Base-by-base conservation (phyloP, 2,113 vertebrate genomes). In the Galbula dea region DNA sequence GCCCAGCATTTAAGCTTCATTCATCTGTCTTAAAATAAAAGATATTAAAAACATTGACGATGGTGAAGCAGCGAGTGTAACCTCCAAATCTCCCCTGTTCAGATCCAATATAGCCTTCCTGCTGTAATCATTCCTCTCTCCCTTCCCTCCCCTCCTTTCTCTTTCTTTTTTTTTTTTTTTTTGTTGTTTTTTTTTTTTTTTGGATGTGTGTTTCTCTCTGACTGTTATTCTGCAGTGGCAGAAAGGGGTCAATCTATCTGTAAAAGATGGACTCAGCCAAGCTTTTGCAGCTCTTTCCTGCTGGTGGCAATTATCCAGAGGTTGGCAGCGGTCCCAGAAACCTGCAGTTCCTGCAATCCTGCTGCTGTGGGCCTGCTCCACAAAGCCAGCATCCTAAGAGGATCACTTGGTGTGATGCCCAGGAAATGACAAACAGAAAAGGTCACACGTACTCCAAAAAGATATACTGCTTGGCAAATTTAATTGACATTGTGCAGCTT, bases 401-500 rank as follows among this genome's bases (percentile, higher is more conserved):
- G 97, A 97, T 95, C 77, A 87, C 95, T 98, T 98, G 98, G 98
- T 98, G 97, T 97, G 48, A 37, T 98, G 98, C 98, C 98, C 98
- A 97, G 98, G 98, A 98, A 98, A 98, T 97, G 98, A 98, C 98
- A 98, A 97, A 97, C 97, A 97, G 96, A 97, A 98, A 98, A 98
- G 98, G 98, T 98, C 98, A 98, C 97, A 97, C 95, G 83, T 96
- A 96, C 96, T 97, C 94, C 94, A 90, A 96, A 97, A 98, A 98
- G 97, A 98, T 96, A 97, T 97, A 98, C 97, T 96, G 97, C 97
- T 98, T 57, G 61, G 94, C 71, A 79, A 98, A 97, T 97, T 95
- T 96, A 97, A 98, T 87, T 98, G 98, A 98, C 97, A 96, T 97
- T 96, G 97, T 97, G 97, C 95, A 97, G 97, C 90, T 97, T 97